Percentiles rank a stretch among this genome's conserved stretches.
Conservation (phyloP, 2,113 vertebrate species). For the Mus spicilegus region DNA sequence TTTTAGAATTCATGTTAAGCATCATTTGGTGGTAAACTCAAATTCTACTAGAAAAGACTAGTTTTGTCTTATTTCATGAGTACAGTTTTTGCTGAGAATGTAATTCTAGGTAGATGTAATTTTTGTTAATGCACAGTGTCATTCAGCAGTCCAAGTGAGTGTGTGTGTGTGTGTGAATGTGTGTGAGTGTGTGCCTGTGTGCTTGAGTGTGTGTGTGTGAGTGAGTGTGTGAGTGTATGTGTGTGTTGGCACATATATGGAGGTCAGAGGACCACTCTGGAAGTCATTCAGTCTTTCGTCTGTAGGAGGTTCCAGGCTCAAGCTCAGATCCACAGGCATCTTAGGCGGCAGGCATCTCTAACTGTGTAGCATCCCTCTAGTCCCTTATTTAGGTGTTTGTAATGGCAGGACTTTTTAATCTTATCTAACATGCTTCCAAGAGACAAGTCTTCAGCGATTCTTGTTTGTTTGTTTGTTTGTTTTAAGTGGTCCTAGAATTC, state of each 20-base stretch:
- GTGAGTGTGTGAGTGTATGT: not conserved
- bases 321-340: not conserved
- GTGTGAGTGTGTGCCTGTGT: no score
- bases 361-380: not conserved
- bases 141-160: not conserved
- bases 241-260: not conserved
- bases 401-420: not conserved
- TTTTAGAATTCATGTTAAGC: not conserved
- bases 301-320: not conserved
- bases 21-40: not conserved
- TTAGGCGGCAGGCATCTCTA: not conserved
- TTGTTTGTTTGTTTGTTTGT: not conserved
- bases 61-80: not conserved
- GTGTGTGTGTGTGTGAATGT: no score
- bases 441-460: not conserved
- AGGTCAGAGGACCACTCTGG: not conserved
- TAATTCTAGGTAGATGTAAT: constrained; percentile 3
- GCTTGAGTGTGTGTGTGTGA: no score
- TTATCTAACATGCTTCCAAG: constrained; percentile 19
- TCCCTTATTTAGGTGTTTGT: not conserved
- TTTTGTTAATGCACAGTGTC: not conserved
- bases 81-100: constrained; percentile 10
- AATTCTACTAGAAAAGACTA: not conserved
- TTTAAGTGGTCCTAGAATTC: not conserved
- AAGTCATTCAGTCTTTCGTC: not conserved